Evolutionary conservation across 2,113 vertebrate species (phyloP).

Genomic region (Tricholaema leucomelas): DNA sequence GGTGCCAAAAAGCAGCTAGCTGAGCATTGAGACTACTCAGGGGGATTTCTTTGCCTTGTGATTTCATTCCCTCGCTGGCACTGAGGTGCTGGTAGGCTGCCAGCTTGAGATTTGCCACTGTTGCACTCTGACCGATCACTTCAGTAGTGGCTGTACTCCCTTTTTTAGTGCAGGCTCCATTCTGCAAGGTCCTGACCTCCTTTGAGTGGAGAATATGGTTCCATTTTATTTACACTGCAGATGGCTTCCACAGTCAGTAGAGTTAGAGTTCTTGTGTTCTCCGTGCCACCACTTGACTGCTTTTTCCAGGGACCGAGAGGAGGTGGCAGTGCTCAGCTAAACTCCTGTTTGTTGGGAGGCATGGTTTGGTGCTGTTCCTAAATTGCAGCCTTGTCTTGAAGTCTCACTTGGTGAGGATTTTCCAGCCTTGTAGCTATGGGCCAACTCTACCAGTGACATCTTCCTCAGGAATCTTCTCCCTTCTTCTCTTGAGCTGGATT

Average conservation of each 20-base stretch:
- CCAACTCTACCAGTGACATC: constrained; percentile 51
- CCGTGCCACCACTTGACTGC: constrained; percentile 39
- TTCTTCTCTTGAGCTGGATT: constrained; percentile 39
- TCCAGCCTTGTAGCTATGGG: neutral
- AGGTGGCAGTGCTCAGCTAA: constrained; percentile 34
- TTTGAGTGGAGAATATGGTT: neutral
- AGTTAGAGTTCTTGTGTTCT: constrained; percentile 43
- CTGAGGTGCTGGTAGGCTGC: constrained; percentile 5
- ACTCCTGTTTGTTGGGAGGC: neutral
- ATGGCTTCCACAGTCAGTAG: neutral
- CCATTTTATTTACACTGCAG: neutral
- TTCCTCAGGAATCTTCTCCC: constrained; percentile 62
- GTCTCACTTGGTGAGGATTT: neutral
- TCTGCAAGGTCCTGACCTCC: neutral
- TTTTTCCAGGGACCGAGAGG: constrained; percentile 58
- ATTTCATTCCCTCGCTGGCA: constrained; percentile 64
- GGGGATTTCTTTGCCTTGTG: constrained; percentile 66
- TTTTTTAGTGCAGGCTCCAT: constrained; percentile 16
- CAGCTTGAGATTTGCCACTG: constrained; percentile 53
- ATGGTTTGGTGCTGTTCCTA: constrained; percentile 14
- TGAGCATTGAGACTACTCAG: constrained; percentile 61
- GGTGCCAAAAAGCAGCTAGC: constrained; percentile 73
- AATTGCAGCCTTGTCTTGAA: constrained; percentile 1
- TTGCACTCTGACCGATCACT: constrained; percentile 39
- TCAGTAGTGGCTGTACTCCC: constrained; percentile 45